These are phyloP conservation scores for Torymus texanus DNA, from an alignment of 2,888 invertebrate genomes.

Conservation along the genomic window DNA sequence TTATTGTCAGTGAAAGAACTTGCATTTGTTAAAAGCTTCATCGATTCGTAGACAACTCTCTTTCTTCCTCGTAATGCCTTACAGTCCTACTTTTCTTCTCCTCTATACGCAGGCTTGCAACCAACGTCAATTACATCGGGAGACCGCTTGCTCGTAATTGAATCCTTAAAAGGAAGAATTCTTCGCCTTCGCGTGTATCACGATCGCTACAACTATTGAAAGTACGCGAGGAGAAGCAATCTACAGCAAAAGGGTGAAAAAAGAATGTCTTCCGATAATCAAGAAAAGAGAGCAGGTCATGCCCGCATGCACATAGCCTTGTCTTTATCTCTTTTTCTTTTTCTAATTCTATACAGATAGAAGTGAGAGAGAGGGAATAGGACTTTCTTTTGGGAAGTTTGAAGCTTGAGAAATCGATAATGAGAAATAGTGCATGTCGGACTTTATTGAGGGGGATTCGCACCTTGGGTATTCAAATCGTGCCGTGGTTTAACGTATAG, in stretches of 20 bases:
- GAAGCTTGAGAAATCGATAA: conserved; percentile 22
- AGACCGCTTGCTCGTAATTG: conserved; percentile 25
- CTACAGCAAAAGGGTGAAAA: too few relatives aligned
- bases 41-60: too few relatives aligned
- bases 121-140: conserved; percentile 37
- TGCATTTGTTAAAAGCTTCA: neutral
- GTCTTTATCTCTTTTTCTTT: too few relatives aligned
- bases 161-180: neutral
- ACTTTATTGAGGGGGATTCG: conserved; percentile 30
- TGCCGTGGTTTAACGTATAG: neutral
- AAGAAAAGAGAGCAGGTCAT: too few relatives aligned
- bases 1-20: neutral
- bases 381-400: neutral
- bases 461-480: conserved; percentile 7
- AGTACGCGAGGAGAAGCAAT: neutral
- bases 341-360: too few relatives aligned
- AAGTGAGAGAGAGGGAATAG: too few relatives aligned
- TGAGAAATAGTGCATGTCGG: conserved; percentile 1
- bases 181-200: neutral
- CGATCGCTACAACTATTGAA: neutral
- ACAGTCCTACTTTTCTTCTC: neutral
- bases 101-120: neutral
- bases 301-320: too few relatives aligned
- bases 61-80: neutral
- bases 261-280: too few relatives aligned